A percentile compares a stretch with the other conserved stretches of the same genome.
These are phyloP conservation scores for Platycheirus rosarum DNA, from an alignment of 2,888 invertebrate species.

Conservation along the genomic window DNA sequence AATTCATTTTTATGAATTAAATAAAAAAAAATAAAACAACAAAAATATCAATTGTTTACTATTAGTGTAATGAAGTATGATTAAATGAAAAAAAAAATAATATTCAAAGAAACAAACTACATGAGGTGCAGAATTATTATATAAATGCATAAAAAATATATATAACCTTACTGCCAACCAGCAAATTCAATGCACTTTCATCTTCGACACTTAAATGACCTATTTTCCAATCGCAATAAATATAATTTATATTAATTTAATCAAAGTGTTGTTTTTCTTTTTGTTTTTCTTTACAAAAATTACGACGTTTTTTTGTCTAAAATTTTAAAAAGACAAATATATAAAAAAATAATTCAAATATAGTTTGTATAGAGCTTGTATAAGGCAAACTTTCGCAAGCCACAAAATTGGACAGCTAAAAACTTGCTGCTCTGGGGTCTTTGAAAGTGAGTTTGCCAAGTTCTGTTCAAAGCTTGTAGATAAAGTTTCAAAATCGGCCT, in stretches of 20 bases:
- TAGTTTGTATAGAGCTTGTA: no score
- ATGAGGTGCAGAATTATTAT: slow-evolving; percentile 66
- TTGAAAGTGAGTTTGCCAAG: no score
- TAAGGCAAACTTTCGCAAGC: no score
- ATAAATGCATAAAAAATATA: slow-evolving; percentile 37
- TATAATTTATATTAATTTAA: slow-evolving; percentile 69
- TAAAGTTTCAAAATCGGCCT: no score
- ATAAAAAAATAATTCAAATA: no score
- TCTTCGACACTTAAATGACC: slow-evolving; percentile 69
- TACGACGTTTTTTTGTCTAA: no score
- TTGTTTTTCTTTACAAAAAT: no score
- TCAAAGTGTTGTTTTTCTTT: slow-evolving; percentile 19
- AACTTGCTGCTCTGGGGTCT: no score
- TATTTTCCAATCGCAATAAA: slow-evolving; percentile 73
- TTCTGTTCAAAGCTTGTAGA: no score
- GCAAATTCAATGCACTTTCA: slow-evolving; percentile 71
- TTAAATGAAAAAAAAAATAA: slow-evolving; percentile 44
- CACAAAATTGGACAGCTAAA: no score
- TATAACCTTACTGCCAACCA: slow-evolving; percentile 70
- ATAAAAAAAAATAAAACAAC: slow-evolving; percentile 29
- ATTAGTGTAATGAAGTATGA: slow-evolving; percentile 69
- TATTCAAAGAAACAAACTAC: slow-evolving; percentile 27
- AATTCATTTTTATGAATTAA: slow-evolving; percentile 63
- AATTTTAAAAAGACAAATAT: no score
- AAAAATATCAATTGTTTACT: slow-evolving; percentile 67